Conservation (phyloP, 1,140 invertebrate genomes). For the Thereuonema tuberculata region DNA sequence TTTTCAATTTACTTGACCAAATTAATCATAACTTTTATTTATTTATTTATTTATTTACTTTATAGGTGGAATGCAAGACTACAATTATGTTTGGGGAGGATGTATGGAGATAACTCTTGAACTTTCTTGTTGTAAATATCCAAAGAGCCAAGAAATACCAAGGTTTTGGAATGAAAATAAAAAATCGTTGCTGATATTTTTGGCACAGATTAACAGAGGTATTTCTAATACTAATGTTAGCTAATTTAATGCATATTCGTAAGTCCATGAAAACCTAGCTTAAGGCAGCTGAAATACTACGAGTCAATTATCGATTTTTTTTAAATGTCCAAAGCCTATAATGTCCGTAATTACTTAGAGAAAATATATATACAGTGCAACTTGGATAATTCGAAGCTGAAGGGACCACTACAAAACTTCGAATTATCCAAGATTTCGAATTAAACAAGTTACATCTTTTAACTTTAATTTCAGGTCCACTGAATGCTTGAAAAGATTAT, state of each 20-base stretch:
- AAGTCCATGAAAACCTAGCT: background rate
- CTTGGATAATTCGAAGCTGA: no score
- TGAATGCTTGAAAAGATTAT: no score
- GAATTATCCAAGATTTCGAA: no score
- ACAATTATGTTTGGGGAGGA: constrained; percentile 93
- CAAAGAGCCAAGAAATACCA: constrained; percentile 61
- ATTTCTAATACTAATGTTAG: background rate
- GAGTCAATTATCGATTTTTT: no score
- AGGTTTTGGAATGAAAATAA: constrained; percentile 93
- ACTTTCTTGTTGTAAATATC: constrained; percentile 94
- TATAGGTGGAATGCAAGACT: constrained; percentile 76
- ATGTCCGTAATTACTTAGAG: background rate
- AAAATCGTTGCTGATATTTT: constrained; percentile 67
- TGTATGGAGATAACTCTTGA: constrained; percentile 98
- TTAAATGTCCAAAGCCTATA: background rate
- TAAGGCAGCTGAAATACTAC: no score
- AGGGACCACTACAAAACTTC: no score
- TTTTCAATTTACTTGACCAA: no score
- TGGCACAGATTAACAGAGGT: constrained; percentile 61
- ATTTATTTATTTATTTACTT: constrained; percentile 14
- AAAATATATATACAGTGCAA: no score
- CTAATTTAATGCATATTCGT: background rate
- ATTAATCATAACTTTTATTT: no score
- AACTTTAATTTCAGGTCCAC: no score
- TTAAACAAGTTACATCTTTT: no score